Evolutionary conservation across 2,888 invertebrate species (phyloP).

Genomic region (Leptinotarsa juncta): DNA sequence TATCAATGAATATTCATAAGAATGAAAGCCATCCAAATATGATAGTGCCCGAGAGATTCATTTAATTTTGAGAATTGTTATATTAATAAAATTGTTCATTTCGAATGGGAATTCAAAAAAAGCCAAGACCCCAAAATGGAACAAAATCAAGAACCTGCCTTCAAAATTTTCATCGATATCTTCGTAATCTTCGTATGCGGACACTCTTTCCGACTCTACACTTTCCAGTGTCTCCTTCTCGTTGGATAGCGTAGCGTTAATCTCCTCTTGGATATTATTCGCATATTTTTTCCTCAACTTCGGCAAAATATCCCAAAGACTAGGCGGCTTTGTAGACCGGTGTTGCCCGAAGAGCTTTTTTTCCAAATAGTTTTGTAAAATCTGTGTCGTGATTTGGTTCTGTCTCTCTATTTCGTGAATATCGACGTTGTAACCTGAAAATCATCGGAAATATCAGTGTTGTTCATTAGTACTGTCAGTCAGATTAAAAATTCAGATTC

Average conservation of each 20-base stretch:
- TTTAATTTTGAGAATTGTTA: no score
- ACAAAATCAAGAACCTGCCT: conserved; percentile 45
- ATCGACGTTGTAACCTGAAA: conserved; percentile 62
- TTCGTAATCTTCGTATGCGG: conserved; percentile 70
- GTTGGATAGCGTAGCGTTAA: conserved; percentile 49
- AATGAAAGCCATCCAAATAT: no score
- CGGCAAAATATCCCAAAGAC: conserved; percentile 75
- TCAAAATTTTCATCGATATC: conserved; percentile 67
- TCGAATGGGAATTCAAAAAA: no score
- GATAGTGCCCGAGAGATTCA: no score
- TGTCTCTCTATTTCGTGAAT: conserved; percentile 76
- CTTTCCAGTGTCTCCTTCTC: conserved; percentile 72
- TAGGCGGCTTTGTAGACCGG: conserved; percentile 68
- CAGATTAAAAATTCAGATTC: not conserved
- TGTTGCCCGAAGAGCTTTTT: conserved; percentile 74
- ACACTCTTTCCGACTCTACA: conserved; percentile 78
- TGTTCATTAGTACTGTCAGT: conserved; percentile 9
- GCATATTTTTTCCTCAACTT: conserved; percentile 57
- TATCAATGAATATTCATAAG: no score
- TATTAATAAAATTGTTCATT: no score
- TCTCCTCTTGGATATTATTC: conserved; percentile 58
- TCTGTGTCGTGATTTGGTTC: conserved; percentile 82
- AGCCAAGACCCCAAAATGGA: not conserved
- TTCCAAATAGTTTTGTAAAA: conserved; percentile 79
- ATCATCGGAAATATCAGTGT: conserved; percentile 48